phyloP scores from a whole-genome alignment of 2,797 vertebrate genomes.

The Clarias pachynema region DNA sequence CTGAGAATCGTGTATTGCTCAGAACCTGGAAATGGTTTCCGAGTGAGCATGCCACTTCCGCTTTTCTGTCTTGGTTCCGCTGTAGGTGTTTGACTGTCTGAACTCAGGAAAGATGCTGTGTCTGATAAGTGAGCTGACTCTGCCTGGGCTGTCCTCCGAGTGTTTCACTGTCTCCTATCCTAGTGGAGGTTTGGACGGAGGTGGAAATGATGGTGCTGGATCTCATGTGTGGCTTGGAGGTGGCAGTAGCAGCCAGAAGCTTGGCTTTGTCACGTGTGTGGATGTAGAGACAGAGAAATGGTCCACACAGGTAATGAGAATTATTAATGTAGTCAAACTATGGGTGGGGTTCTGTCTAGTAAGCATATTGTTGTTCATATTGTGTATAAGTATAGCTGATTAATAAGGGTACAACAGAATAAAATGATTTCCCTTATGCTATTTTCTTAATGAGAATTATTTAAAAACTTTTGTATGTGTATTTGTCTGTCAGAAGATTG shows the following conservation, averaged over 20 bases:
- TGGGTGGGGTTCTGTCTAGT: neutral
- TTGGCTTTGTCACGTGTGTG: slow-evolving; percentile 80
- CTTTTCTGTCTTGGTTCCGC: neutral
- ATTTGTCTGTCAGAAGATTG: slow-evolving; percentile 74
- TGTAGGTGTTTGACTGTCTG: slow-evolving; percentile 88
- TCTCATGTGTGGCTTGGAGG: slow-evolving; percentile 84
- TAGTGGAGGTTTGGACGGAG: slow-evolving; percentile 49
- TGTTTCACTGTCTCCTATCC: slow-evolving; percentile 77
- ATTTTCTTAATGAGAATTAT: neutral
- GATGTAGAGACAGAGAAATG: slow-evolving; percentile 77
- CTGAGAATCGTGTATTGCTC: neutral
- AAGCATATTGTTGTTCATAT: no score
- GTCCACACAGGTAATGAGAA: slow-evolving; percentile 76
- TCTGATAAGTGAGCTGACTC: slow-evolving; percentile 79
- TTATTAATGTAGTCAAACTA: neutral
- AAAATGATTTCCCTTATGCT: neutral
- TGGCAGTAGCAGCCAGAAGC: slow-evolving; percentile 79
- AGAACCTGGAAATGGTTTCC: neutral
- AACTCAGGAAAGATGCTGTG: slow-evolving; percentile 89
- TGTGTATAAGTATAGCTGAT: neutral
- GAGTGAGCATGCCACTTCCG: neutral
- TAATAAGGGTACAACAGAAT: neutral
- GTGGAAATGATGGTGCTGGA: slow-evolving; percentile 43
- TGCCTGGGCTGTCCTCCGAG: slow-evolving; percentile 76
- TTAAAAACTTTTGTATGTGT: neutral